Conservation (phyloP, 2,797 vertebrate species). For the Rhinophrynus dorsalis region DNA sequence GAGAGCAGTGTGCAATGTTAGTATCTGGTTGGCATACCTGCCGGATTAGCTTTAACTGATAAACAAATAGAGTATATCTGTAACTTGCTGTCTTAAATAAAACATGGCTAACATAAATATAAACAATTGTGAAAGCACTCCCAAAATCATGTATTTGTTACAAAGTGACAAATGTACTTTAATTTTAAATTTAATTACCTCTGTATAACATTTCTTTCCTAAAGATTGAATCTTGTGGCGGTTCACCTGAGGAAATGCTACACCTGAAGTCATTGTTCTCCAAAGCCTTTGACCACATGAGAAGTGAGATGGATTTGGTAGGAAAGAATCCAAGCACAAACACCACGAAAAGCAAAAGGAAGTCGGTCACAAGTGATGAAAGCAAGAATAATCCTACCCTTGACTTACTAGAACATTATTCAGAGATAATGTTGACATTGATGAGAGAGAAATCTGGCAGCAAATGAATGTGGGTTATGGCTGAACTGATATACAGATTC, state of each 20-base stretch:
- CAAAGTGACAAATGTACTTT: no score
- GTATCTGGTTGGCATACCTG: no score
- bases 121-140: no score
- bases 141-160: no score
- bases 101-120: no score
- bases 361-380: neutral
- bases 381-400: neutral
- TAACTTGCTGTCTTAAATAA: no score
- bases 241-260: slow-evolving; percentile 4
- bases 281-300: slow-evolving; percentile 15
- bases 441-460: slow-evolving; percentile 19
- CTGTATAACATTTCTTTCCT: neutral
- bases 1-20: no score
- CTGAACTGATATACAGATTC: no score
- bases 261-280: neutral
- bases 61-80: no score
- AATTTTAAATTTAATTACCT: no score
- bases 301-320: slow-evolving; percentile 25
- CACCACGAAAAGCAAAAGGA: neutral
- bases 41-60: no score
- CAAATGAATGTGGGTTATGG: no score
- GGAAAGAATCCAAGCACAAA: neutral
- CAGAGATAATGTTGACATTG: slow-evolving; percentile 27
- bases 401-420: slow-evolving; percentile 33
- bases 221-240: neutral